Evolutionary conservation across 2,113 vertebrate species (phyloP).

Genomic region (pig (Sus scrofa)): DNA sequence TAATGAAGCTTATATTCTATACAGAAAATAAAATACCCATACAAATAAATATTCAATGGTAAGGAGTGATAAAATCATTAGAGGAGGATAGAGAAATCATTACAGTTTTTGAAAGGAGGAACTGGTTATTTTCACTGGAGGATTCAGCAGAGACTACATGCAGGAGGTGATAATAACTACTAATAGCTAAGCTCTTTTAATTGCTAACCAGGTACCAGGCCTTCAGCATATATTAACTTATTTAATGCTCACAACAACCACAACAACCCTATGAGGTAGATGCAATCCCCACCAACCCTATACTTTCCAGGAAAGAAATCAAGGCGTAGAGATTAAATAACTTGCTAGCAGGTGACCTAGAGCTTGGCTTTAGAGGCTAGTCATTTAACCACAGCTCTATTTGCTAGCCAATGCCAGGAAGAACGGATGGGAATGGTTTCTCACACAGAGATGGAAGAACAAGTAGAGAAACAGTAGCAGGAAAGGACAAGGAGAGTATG

Average conservation of each 20-base stretch:
- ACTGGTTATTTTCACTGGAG: neutral
- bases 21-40: neutral
- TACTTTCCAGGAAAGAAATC: neutral
- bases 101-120: neutral
- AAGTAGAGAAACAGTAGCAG: neutral
- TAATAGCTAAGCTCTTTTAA: neutral
- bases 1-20: neutral
- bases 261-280: neutral
- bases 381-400: neutral
- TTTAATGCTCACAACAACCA: neutral
- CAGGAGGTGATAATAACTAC: neutral
- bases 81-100: neutral
- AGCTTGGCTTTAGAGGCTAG: neutral
- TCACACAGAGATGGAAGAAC: neutral
- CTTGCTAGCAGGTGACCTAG: neutral
- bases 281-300: neutral
- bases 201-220: neutral
- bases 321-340: neutral
- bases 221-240: neutral
- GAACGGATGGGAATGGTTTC: neutral
- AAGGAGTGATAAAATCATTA: slow-evolving; percentile 46
- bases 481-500: neutral
- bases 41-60: slow-evolving; percentile 43
- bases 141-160: neutral
- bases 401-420: neutral